Conservation (phyloP, 2,113 vertebrate genomes). For the Cathartes aura region DNA sequence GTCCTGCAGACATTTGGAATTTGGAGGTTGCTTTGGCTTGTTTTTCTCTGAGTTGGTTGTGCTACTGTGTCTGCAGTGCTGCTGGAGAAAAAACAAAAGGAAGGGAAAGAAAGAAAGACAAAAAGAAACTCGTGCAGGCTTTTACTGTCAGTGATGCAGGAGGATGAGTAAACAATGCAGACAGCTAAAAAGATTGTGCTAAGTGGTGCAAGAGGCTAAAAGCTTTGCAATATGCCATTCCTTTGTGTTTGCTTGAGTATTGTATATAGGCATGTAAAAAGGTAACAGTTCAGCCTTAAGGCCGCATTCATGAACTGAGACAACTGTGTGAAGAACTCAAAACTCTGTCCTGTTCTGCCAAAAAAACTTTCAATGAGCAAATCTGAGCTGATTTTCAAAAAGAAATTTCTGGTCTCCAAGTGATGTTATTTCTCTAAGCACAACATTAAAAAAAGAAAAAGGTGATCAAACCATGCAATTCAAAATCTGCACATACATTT, state of each 20-base stretch:
- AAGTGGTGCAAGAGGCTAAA: background rate
- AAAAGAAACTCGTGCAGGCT: background rate
- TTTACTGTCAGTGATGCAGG: background rate
- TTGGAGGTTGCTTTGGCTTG: background rate
- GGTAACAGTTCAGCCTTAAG: background rate
- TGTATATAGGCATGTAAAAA: background rate
- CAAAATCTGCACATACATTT: background rate
- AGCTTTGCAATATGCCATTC: background rate
- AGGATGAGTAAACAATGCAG: slow-evolving; percentile 1
- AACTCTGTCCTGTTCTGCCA: background rate
- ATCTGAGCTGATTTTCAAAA: background rate
- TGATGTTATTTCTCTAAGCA: background rate
- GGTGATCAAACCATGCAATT: background rate
- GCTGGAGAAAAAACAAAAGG: background rate
- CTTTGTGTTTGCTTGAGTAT: background rate
- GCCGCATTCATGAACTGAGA: background rate
- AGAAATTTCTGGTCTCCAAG: background rate
- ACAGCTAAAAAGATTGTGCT: slow-evolving; percentile 24
- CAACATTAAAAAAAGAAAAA: background rate
- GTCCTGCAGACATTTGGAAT: background rate
- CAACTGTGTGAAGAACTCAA: background rate
- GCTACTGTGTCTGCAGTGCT: background rate
- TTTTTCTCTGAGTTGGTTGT: background rate
- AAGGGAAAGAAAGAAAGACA: background rate
- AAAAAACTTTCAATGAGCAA: background rate